Evolutionary conservation across 2,797 vertebrate genomes (phyloP).

Genomic region (Alosa sapidissima): DNA sequence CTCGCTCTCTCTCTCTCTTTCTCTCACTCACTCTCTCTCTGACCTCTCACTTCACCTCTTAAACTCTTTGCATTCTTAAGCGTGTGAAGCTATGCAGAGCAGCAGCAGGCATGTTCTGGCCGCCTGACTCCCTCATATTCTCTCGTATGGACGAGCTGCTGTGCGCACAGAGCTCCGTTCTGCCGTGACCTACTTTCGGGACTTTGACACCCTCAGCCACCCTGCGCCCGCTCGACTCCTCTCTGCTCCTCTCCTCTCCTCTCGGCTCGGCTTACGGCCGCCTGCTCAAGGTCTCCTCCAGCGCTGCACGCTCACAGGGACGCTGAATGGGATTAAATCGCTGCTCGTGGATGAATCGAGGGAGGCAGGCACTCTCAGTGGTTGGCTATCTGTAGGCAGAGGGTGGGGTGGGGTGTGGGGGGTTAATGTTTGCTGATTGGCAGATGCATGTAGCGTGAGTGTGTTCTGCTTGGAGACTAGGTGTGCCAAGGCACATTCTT

Average conservation of each 20-base stretch:
- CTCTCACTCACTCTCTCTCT: not conserved
- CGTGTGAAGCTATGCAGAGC: not conserved
- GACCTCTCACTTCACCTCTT: not conserved
- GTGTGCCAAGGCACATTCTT: not conserved
- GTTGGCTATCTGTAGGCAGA: not conserved
- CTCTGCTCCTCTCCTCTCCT: not conserved
- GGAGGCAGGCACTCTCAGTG: not conserved
- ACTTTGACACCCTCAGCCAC: slow-evolving; percentile 1
- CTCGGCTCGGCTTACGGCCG: not conserved
- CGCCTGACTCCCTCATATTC: not conserved
- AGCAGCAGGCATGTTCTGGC: not conserved
- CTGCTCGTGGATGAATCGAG: not conserved
- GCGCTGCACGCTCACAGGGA: not conserved
- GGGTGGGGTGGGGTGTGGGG: not conserved
- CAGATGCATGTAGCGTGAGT: slow-evolving; percentile 1
- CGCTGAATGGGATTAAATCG: slow-evolving; percentile 34
- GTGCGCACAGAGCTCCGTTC: not conserved
- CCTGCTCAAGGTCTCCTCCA: not conserved
- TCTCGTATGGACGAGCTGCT: not conserved
- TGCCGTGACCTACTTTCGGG: not conserved
- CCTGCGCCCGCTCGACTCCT: not conserved
- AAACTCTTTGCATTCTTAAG: not conserved
- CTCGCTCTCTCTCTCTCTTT: not conserved
- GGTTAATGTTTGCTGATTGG: slow-evolving; percentile 8
- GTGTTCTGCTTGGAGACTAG: slow-evolving; percentile 1